These are phyloP conservation scores for Isotomurus palustris DNA, from an alignment of 2,888 invertebrate species.

Conservation along the genomic window DNA sequence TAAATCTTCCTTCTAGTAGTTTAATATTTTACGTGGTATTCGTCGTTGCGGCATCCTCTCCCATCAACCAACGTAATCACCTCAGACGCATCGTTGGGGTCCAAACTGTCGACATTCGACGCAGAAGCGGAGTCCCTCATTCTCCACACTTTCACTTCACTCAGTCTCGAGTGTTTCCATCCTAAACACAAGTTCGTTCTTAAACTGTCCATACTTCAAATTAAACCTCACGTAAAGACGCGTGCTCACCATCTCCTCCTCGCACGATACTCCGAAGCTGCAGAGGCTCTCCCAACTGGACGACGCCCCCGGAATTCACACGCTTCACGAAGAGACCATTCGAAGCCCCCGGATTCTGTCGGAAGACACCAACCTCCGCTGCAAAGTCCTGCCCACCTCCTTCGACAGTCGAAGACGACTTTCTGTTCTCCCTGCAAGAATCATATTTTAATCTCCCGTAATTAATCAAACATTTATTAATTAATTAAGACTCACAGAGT, in stretches of 20 bases:
- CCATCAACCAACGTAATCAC: slow-evolving; percentile 43
- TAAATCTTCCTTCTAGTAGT: not conserved
- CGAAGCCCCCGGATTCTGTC: slow-evolving; percentile 40
- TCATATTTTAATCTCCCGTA: not conserved
- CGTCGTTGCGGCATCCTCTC: slow-evolving; percentile 41
- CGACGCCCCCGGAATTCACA: slow-evolving; percentile 44
- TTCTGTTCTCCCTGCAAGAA: slow-evolving; percentile 36
- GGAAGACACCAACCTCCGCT: slow-evolving; percentile 44
- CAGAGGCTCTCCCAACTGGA: slow-evolving; percentile 43
- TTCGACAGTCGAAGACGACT: slow-evolving; percentile 42
- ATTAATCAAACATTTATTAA: not conserved
- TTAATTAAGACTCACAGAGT: slow-evolving; percentile 36
- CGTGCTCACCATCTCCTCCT: slow-evolving; percentile 44
- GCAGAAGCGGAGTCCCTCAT: slow-evolving; percentile 33
- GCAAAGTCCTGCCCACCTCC: slow-evolving; percentile 44
- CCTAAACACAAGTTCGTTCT: slow-evolving; percentile 19
- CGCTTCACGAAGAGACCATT: slow-evolving; percentile 43
- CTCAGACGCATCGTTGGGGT: slow-evolving; percentile 43
- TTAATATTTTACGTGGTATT: slow-evolving; percentile 29
- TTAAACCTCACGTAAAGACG: too few relatives aligned
- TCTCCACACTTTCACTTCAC: slow-evolving; percentile 45
- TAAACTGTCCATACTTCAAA: too few relatives aligned
- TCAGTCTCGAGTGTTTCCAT: slow-evolving; percentile 41
- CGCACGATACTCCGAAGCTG: slow-evolving; percentile 44
- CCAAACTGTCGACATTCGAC: slow-evolving; percentile 30